phyloP scores from a whole-genome alignment of 2,113 vertebrate genomes.

The Spea multiplicata region DNA sequence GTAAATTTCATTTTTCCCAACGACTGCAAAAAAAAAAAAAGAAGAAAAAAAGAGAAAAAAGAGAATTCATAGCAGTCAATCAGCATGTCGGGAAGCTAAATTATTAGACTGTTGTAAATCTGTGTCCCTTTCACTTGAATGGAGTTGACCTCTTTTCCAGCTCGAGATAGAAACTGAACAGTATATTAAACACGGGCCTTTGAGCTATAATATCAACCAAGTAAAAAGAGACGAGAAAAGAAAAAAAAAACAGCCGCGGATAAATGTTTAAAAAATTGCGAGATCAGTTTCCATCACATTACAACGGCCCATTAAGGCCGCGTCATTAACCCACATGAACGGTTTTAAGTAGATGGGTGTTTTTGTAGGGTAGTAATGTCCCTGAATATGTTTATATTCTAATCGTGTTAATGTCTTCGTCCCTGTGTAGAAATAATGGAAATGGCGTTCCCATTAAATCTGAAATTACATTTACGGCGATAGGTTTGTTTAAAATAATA shows the following conservation, averaged over 20 bases:
- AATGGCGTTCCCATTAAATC: constrained; percentile 19
- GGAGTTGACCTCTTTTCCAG: background rate
- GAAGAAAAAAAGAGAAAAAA: too few species aligned
- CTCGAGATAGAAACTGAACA: constrained; percentile 9
- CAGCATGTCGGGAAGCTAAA: background rate
- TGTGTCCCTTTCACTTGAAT: background rate
- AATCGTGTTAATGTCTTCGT: constrained; percentile 31
- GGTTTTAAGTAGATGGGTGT: constrained; percentile 33
- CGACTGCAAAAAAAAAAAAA: too few species aligned
- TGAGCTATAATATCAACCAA: background rate
- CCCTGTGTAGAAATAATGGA: constrained; percentile 11
- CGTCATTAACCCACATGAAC: constrained; percentile 36
- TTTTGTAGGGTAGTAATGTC: background rate
- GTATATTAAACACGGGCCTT: constrained; percentile 20
- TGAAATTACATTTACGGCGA: constrained; percentile 17
- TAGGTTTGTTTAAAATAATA: constrained; percentile 30
- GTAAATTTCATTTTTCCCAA: too few species aligned
- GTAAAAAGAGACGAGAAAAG: constrained; percentile 8
- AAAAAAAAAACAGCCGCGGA: background rate
- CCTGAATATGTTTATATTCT: constrained; percentile 17
- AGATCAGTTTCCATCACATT: constrained; percentile 22
- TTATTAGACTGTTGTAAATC: background rate
- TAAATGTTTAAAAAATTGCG: constrained; percentile 36
- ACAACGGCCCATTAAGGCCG: constrained; percentile 31
- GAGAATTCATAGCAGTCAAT: background rate